phyloP scores from a whole-genome alignment of 1,140 invertebrate species.

The Heliconius himera region DNA sequence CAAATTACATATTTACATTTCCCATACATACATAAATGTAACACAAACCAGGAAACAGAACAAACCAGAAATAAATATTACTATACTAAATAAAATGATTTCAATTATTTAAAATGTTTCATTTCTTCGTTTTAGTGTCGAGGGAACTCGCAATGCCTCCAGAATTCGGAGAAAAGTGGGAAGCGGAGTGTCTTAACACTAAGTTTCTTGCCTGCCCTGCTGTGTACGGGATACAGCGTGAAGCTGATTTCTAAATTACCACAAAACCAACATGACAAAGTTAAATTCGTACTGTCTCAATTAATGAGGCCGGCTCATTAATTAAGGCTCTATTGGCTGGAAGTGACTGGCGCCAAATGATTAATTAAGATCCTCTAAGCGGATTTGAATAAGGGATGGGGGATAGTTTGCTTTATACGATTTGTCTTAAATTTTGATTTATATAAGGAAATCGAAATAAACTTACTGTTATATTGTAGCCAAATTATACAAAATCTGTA shows the following conservation, averaged over 20 bases:
- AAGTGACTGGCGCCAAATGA: not conserved
- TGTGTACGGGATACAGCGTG: too few relatives aligned
- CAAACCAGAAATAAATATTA: not conserved
- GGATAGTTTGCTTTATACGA: not conserved
- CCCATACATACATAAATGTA: not conserved
- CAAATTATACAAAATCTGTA: too few relatives aligned
- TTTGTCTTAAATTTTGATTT: not conserved
- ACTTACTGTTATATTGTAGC: too few relatives aligned
- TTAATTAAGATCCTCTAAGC: slow-evolving; percentile 3
- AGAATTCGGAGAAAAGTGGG: too few relatives aligned
- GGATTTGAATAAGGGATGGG: not conserved
- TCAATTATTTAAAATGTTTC: not conserved
- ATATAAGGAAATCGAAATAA: not conserved
- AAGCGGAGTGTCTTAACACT: too few relatives aligned
- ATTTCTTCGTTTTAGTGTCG: too few relatives aligned
- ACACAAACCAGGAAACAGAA: not conserved
- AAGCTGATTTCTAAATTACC: not conserved
- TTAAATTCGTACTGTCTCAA: not conserved
- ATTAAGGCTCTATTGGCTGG: slow-evolving; percentile 1
- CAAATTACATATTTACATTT: slow-evolving; percentile 6
- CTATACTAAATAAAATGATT: not conserved
- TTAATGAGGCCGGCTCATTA: slow-evolving; percentile 1
- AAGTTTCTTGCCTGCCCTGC: too few relatives aligned
- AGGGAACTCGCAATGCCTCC: too few relatives aligned
- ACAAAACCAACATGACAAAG: not conserved